Conservation (phyloP, 2,888 invertebrate species). For the Xanthostigma xanthostigma region DNA sequence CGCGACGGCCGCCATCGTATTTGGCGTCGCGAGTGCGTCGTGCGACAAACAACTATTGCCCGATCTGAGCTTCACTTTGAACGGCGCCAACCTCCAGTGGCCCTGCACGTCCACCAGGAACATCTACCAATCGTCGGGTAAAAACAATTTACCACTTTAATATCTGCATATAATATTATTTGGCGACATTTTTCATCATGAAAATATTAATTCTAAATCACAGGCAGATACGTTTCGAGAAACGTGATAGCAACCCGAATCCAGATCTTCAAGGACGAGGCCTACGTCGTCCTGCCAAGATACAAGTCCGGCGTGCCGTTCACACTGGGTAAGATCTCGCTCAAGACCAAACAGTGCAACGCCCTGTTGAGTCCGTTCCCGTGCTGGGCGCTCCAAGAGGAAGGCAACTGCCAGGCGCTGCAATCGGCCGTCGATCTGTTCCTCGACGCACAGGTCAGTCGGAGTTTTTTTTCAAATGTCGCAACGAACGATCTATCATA, state of each 20-base stretch:
- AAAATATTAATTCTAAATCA: too few species aligned
- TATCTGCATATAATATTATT: too few species aligned
- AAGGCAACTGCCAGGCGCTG: conserved; percentile 48
- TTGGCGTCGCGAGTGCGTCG: conserved; percentile 8
- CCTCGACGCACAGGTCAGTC: conserved; percentile 36
- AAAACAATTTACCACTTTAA: too few species aligned
- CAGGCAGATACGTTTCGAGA: conserved; percentile 38
- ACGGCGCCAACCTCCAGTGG: conserved; percentile 32
- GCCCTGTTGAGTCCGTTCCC: conserved; percentile 44
- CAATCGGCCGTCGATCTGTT: conserved; percentile 55
- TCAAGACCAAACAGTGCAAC: conserved; percentile 33
- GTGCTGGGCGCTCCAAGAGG: conserved; percentile 54
- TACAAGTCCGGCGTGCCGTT: conserved; percentile 44
- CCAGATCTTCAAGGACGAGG: conserved; percentile 40
- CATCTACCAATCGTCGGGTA: conserved; percentile 33
- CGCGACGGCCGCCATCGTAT: conserved; percentile 5
- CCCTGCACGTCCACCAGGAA: conserved; percentile 41
- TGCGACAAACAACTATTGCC: conserved; percentile 18
- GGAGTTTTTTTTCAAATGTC: conserved; percentile 6
- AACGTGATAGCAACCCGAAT: conserved; percentile 45
- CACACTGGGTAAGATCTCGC: conserved; percentile 38
- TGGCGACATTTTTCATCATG: too few species aligned
- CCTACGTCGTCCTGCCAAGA: conserved; percentile 41
- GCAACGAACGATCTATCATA: too few species aligned
- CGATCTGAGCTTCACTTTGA: conserved; percentile 25